Evolutionary conservation across 2,888 invertebrate species (phyloP).

Genomic region (Drosophila kambysellisi): DNA sequence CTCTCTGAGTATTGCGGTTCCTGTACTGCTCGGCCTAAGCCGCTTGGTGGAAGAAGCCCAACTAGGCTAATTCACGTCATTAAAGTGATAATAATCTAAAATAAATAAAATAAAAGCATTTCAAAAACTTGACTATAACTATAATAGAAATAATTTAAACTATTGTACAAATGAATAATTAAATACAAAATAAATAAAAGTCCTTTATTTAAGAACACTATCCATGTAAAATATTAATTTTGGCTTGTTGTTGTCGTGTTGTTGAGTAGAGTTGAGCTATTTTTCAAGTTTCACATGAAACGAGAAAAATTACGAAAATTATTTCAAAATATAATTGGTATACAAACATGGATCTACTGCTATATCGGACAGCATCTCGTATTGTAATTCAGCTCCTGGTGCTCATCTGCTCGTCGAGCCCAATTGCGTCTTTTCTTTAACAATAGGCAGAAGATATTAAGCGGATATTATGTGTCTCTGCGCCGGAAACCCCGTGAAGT

Average conservation of each 20-base stretch:
- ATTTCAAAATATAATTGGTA: not conserved
- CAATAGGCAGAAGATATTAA: not conserved
- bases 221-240: not conserved
- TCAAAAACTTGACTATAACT: not conserved
- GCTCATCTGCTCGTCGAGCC: not conserved
- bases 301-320: not conserved
- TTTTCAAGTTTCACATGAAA: not conserved
- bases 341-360: not conserved
- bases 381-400: not conserved
- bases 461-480: slow-evolving; percentile 13
- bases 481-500: not conserved
- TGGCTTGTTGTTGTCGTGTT: not conserved
- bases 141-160: not conserved
- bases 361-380: not conserved
- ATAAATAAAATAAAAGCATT: not conserved
- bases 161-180: not conserved
- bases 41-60: slow-evolving; percentile 5
- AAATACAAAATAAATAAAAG: not conserved
- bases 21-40: slow-evolving; percentile 39
- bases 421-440: too few species aligned
- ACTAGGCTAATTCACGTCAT: not conserved
- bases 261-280: not conserved
- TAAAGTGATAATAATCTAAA: slow-evolving; percentile 2
- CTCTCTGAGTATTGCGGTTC: slow-evolving; percentile 41
- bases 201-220: not conserved